Base-by-base conservation (phyloP, 2,797 vertebrate genomes). In the Salarias fasciatus region DNA sequence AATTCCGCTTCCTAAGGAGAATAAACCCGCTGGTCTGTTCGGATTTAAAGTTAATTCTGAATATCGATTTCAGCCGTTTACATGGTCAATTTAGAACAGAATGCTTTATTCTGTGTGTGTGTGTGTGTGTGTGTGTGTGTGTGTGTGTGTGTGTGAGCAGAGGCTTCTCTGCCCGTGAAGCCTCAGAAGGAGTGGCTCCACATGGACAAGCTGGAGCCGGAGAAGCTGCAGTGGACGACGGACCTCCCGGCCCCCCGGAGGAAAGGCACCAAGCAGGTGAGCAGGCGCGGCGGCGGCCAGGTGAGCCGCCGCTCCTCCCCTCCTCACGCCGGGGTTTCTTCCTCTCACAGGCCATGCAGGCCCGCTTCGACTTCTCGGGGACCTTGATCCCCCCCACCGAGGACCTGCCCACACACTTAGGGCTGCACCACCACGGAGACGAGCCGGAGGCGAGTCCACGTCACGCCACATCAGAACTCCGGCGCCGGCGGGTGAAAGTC, bases 371-470 rank as follows among this genome's bases (percentile, higher is more conserved):
- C 83, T 95, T 99, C 53, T 88, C 92, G 1, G 98, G 98, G 66
- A 92, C 88, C 24, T 83, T 99, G 40, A 93, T 99, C 69, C 94
- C 94, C 0, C 94, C 94, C 0, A 90, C 92, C 11, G 81, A 92
- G 66, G 96, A 99, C 77, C 85, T 99, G 40, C 97, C 97, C 12
- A 96, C 95, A 29, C 93, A 99, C 85, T 88, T 99, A 69, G 98
- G 98, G 40, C 90, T 99, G 66, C 97, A 99, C 80, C 98, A 99
- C 79, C 98, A 99, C 38, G 98, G 98, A 88, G 95, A 98, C 33
- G 97, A 99, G 78, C 96, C 97, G 13, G 97, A 99, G 94, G 98
- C 99, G 80, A 35, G 33, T 9, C 33, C 30, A 8, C 4, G 30
- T 31, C 30, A 8, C 4, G n/a, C n/a, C n/a, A n/a, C n/a, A n/a